Conservation (phyloP, 2,113 vertebrate species). For the Brachypodius melanocephalos region DNA sequence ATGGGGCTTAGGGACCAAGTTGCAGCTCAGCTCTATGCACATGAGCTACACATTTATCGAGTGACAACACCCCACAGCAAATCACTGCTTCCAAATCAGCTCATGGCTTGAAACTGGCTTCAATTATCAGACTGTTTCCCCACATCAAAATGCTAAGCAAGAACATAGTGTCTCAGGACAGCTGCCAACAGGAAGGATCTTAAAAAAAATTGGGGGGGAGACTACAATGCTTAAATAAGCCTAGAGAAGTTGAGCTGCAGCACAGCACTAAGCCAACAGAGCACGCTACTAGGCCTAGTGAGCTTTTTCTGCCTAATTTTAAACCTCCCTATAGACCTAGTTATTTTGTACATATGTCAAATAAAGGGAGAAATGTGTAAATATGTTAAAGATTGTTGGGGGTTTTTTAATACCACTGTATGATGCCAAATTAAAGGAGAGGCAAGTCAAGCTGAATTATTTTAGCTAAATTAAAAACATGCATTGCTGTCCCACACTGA, state of each 20-base stretch:
- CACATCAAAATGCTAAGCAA: constrained; percentile 70
- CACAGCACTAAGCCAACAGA: neutral
- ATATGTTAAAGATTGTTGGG: neutral
- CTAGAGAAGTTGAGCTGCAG: neutral
- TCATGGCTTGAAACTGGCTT: constrained; percentile 47
- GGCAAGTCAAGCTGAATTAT: constrained; percentile 13
- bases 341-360: neutral
- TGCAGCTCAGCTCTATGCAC: neutral
- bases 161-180: constrained; percentile 66
- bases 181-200: constrained; percentile 66
- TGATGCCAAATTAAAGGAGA: constrained; percentile 32
- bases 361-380: neutral
- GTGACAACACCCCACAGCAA: constrained; percentile 39
- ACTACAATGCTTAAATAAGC: constrained; percentile 19
- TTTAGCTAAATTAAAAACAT: constrained; percentile 22
- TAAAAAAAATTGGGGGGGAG: neutral
- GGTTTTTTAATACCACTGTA: neutral
- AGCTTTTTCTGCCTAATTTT: neutral
- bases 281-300: neutral
- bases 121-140: constrained; percentile 68
- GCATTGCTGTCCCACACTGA: neutral
- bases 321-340: neutral
- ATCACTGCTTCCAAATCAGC: constrained; percentile 38
- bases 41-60: neutral
- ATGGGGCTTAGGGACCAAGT: neutral